These are phyloP conservation scores for Pampusana beccarii DNA, from an alignment of 2,113 vertebrate species.

Conservation along the genomic window DNA sequence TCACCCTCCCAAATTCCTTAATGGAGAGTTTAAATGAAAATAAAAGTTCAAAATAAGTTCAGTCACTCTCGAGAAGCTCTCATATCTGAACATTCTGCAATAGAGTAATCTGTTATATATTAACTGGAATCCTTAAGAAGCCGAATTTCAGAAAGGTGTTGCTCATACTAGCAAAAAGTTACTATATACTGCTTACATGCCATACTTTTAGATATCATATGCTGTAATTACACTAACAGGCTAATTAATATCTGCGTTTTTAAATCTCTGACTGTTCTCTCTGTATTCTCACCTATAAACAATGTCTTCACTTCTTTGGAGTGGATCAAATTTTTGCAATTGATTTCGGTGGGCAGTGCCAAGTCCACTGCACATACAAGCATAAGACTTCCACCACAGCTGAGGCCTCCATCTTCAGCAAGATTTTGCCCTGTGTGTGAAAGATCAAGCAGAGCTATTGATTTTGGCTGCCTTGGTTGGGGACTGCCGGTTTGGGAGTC, in stretches of 20 bases:
- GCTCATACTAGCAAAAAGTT: background rate
- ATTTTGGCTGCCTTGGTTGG: background rate
- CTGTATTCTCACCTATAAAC: background rate
- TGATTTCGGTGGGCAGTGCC: background rate
- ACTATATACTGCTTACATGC: background rate
- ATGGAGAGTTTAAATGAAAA: conserved; percentile 71
- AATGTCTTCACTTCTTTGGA: background rate
- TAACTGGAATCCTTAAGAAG: conserved; percentile 59
- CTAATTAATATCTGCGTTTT: background rate
- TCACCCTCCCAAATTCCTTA: conserved; percentile 73
- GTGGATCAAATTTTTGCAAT: background rate
- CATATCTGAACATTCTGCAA: conserved; percentile 22
- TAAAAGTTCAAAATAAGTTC: conserved; percentile 79
- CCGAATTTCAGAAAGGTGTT: conserved; percentile 25
- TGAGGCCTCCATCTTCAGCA: background rate
- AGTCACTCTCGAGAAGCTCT: conserved; percentile 65
- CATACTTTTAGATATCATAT: background rate
- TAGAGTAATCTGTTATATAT: conserved; percentile 53
- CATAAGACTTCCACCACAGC: background rate
- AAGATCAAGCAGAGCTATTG: background rate
- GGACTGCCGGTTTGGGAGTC: background rate
- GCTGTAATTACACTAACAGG: background rate
- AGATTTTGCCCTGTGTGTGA: background rate
- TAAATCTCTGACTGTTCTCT: background rate
- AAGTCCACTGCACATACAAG: background rate